A percentile compares a stretch with the other conserved stretches of the same genome.
phyloP scores from a whole-genome alignment of 2,113 vertebrate species.

The Barbus barbus region DNA sequence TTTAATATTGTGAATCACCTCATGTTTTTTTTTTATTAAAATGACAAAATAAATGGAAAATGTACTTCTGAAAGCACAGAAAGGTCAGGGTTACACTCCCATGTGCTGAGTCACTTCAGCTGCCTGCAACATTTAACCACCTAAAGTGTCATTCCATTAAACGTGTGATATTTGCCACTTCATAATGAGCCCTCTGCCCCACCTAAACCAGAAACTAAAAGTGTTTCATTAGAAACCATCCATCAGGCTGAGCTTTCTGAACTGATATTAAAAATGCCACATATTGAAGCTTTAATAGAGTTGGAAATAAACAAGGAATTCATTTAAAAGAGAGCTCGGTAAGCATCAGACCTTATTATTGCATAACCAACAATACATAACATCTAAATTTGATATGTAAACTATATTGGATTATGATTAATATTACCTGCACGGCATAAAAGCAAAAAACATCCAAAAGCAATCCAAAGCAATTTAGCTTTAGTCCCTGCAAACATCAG shows the following conservation, averaged over 20 bases:
- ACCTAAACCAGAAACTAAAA: background rate
- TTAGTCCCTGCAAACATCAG: background rate
- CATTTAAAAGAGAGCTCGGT: background rate
- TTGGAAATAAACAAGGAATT: background rate
- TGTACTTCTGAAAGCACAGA: background rate
- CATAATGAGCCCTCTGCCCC: background rate
- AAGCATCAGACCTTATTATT: background rate
- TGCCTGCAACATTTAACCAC: background rate
- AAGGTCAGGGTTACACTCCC: background rate
- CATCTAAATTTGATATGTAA: background rate
- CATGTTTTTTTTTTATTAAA: too few species aligned
- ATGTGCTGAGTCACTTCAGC: background rate
- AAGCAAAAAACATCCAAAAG: slow-evolving; percentile 6
- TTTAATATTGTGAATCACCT: too few species aligned
- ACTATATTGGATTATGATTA: background rate
- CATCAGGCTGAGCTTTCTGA: background rate
- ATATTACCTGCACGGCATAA: background rate
- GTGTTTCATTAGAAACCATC: background rate
- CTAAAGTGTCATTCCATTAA: background rate
- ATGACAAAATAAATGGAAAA: too few species aligned
- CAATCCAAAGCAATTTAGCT: slow-evolving; percentile 11
- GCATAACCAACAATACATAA: background rate
- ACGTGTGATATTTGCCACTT: slow-evolving; percentile 37
- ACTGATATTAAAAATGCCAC: background rate
- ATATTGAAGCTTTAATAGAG: background rate